Base-by-base conservation (phyloP, 2,888 invertebrate genomes). In the Entomobrya multifasciata region DNA sequence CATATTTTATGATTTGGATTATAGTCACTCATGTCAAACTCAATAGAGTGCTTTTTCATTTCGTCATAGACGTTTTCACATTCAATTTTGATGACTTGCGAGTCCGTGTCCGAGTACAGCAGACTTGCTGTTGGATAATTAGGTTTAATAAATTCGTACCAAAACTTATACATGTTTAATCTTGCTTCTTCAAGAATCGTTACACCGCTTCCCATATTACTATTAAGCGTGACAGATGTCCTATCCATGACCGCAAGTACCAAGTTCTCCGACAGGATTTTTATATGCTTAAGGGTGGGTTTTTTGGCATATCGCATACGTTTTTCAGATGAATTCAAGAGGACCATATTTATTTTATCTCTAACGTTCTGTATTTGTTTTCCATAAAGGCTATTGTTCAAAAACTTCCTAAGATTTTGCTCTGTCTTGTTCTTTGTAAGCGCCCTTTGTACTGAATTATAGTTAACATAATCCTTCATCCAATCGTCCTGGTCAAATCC, bases 21-120 rank as follows among this genome's bases (percentile, higher is more conserved):
- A 65, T 81, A 87, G 0, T 62, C 86, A 11, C 70, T 52, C 78
- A 79, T 76, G 55, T 82, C 82, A 62, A 82, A 86, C 0, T 78
- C 47, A 6, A 15, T 13, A 8, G 1, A 22, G 17, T 70, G 41
- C n/a, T 70, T n/a, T 13, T 49, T 22, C 77, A 81, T 81, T 13
- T 79, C 49, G 1, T 78, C 55, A 30, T 85, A 88, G 11, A 82
- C 10, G 47, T 88, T 82, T 17, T 79, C 74, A n/a, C 22, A 27
- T 15, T 72, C 17, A 5, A 87, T 22, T 11, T 55, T 13, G 1
- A 27, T 10, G 0, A 80, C 30, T 10, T 81, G 47, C 0, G 65
- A 74, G 36, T 87, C 88, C 0, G 88, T 88, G 41, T 88, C 88
- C 4, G 57, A 67, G n/a, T 82, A 85, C 0, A 65, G 3, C 0